Percentiles rank a stretch among this genome's conserved stretches.
phyloP scores from a whole-genome alignment of 2,113 vertebrate genomes.

The Stigmatopora nigra region DNA sequence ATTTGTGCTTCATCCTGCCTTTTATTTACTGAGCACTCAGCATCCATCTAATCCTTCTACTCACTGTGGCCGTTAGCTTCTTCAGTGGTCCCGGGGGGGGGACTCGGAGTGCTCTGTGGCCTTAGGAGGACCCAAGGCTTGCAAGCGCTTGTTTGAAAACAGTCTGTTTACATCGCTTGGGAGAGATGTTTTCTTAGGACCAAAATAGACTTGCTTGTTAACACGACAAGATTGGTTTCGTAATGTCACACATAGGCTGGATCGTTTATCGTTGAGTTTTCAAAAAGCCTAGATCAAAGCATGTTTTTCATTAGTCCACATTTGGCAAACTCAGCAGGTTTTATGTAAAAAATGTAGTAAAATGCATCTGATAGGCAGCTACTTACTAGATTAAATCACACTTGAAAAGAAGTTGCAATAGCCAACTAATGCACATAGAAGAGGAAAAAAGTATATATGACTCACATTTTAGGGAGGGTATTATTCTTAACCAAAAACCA shows the following conservation, averaged over 20 bases:
- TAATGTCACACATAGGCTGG: neutral
- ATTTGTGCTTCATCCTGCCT: neutral
- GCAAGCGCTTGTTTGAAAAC: neutral
- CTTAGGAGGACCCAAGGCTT: neutral
- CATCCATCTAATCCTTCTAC: slow-evolving; percentile 2
- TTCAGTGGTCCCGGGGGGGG: neutral
- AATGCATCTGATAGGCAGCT: no score
- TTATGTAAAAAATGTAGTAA: no score
- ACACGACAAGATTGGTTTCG: neutral
- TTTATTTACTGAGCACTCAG: slow-evolving; percentile 24
- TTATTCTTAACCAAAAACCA: no score
- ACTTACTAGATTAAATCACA: no score
- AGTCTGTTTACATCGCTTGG: neutral
- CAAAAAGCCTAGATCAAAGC: neutral
- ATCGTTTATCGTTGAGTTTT: neutral
- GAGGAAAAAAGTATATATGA: neutral
- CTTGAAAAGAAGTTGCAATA: no score
- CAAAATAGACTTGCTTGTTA: neutral
- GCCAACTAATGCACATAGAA: neutral
- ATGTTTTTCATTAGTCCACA: neutral
- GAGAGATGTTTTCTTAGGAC: neutral
- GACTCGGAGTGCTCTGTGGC: neutral
- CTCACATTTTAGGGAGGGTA: no score
- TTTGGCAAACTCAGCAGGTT: neutral
- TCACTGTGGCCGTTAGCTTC: neutral